Evolutionary conservation across 2,797 vertebrate species (phyloP).

Genomic region (Malurus leucopterus): DNA sequence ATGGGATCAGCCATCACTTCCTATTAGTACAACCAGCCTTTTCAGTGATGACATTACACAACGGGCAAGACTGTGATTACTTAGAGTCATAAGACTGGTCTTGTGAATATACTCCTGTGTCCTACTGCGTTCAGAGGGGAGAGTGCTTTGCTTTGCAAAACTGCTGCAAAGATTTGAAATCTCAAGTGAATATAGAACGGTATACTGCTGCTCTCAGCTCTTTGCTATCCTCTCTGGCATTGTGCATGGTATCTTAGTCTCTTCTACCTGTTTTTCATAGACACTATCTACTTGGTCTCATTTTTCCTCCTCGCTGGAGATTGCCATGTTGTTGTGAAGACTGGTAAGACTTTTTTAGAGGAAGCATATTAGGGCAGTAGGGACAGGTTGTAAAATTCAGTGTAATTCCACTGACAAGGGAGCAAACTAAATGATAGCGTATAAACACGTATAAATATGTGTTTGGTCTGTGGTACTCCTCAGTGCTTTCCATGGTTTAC

Average conservation of each 20-base stretch:
- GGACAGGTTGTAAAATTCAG: background rate
- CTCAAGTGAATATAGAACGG: background rate
- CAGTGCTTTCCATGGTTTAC: background rate
- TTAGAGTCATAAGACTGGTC: constrained; percentile 61
- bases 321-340: background rate
- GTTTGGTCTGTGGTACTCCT: background rate
- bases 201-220: background rate
- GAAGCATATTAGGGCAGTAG: background rate
- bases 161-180: constrained; percentile 29
- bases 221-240: background rate
- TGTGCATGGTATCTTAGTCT: background rate
- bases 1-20: constrained; percentile 71
- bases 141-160: constrained; percentile 44
- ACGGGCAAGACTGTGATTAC: constrained; percentile 47
- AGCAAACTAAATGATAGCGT: background rate
- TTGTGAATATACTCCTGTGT: constrained; percentile 48
- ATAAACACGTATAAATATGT: accelerated
- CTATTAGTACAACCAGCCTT: constrained; percentile 67
- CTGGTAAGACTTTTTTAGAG: background rate
- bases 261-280: background rate
- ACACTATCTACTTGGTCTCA: background rate
- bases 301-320: background rate
- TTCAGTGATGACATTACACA: constrained; percentile 56
- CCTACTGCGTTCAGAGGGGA: background rate
- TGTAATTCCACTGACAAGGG: background rate